Evolutionary conservation across 2,888 invertebrate species (phyloP), one percentile per base, ranked within the genome.

Genomic region (Idaea straminata): DNA sequence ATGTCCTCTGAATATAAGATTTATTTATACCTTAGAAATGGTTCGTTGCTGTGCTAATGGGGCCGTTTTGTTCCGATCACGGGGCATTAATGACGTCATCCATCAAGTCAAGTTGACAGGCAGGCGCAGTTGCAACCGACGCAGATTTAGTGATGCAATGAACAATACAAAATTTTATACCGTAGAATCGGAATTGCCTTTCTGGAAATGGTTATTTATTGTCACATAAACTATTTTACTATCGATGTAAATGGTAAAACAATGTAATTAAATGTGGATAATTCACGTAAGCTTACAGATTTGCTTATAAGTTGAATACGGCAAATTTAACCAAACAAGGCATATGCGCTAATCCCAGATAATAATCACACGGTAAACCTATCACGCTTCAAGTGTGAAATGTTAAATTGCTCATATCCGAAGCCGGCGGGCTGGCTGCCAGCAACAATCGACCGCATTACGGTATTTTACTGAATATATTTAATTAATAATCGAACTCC

Each of bases 31-130:
- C 62, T 69, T 67, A 70, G 75, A 74, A 74, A 74, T 80, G 76
- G 75, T 79, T 77, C 77, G 81, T 77, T 75, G 71, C 74, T 75
- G 62, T 79, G 74, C 75, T 80, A 77, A 79, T 76, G 80, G 80
- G 74, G 80, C 78, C 80, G 84, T 85, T 85, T 86, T 83, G 84
- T 80, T 81, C 76, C 76, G 80, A 83, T 83, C 83, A 82, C 78
- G 80, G 75, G 76, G 78, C 77, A 83, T 80, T 88, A 88, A 88
- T 87, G 86, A 87, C 84, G 85, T 87, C 86, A 88, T 88, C 86
- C 82, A 88, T 89, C 88, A 88, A 77, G 82, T 72, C 82, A 83
- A 84, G 82, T 83, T 81, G 88, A 86, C 86, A 82, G 81, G 74
- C 69, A 66, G 71, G 80, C 83, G 79, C 85, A 84, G 86, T 83